Conservation (phyloP, 2,797 vertebrate genomes). For the Urocyon cinereoargenteus region DNA sequence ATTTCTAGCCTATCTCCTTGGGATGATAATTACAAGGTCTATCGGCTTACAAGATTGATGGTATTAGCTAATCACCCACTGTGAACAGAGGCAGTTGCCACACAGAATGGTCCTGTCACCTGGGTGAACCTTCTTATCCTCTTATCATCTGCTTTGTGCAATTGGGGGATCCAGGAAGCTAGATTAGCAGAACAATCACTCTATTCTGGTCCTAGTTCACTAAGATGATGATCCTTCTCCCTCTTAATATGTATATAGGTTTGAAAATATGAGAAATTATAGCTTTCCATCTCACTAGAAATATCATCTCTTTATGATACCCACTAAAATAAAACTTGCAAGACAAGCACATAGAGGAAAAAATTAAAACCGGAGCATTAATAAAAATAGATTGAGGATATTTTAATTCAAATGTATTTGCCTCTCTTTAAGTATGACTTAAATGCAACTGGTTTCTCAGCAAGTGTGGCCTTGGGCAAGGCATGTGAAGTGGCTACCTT, state of each 20-base stretch:
- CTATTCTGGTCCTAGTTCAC: not conserved
- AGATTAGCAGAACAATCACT: not conserved
- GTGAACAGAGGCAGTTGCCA: not conserved
- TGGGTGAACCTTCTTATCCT: not conserved
- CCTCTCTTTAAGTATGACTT: not conserved
- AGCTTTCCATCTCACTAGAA: not conserved
- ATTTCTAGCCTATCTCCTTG: not conserved
- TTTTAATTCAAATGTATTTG: conserved; percentile 52
- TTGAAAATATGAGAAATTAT: conserved; percentile 63
- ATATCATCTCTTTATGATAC: conserved; percentile 22
- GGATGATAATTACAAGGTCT: conserved; percentile 1
- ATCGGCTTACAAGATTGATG: not conserved
- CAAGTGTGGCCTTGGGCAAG: not conserved
- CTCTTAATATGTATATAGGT: not conserved
- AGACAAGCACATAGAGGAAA: conserved; percentile 32
- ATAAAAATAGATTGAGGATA: not conserved
- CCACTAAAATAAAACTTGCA: conserved; percentile 68
- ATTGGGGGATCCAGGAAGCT: not conserved
- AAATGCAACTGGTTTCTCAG: not conserved
- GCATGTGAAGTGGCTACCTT: no score
- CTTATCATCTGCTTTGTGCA: conserved; percentile 11
- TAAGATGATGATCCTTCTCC: not conserved
- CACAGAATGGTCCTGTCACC: not conserved
- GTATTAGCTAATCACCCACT: not conserved
- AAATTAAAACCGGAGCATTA: conserved; percentile 9